Percentiles rank a stretch among this genome's conserved stretches.
phyloP scores from a whole-genome alignment of 2,888 invertebrate genomes.

The Leucophenga maculata region DNA sequence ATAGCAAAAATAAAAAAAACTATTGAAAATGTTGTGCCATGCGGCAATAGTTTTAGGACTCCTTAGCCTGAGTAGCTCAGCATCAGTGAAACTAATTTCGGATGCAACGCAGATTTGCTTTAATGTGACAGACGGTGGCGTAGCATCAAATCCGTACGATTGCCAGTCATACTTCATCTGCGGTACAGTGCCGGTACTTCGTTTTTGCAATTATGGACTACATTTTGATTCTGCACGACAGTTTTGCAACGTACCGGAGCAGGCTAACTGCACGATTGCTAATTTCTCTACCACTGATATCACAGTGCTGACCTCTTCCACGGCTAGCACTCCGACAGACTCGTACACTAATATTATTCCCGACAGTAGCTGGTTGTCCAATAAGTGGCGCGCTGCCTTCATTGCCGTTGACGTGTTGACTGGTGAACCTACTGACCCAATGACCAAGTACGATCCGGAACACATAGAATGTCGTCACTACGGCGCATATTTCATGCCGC shows the following conservation, averaged over 20 bases:
- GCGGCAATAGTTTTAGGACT: not conserved
- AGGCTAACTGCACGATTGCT: conserved; percentile 44
- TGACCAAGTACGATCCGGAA: conserved; percentile 60
- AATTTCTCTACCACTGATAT: not conserved
- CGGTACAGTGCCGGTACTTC: conserved; percentile 43
- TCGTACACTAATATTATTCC: conserved; percentile 14
- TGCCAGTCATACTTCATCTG: conserved; percentile 64
- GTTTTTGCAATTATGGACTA: conserved; percentile 54
- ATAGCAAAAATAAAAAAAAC: conserved; percentile 31
- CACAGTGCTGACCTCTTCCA: not conserved
- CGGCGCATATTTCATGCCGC: conserved; percentile 69
- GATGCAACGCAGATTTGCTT: conserved; percentile 57
- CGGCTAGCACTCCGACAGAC: conserved; percentile 23
- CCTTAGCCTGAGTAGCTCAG: not conserved
- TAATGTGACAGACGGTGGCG: conserved; percentile 39
- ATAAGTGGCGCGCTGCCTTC: conserved; percentile 47
- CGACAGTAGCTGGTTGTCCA: conserved; percentile 31
- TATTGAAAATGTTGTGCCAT: conserved; percentile 1
- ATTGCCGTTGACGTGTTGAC: conserved; percentile 57
- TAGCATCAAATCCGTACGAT: conserved; percentile 60
- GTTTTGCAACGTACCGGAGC: conserved; percentile 60
- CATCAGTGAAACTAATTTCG: conserved; percentile 16
- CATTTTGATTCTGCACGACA: conserved; percentile 54
- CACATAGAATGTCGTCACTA: conserved; percentile 63
- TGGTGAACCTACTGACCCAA: conserved; percentile 53